Evolutionary conservation across 2,797 vertebrate species (phyloP), one percentile per base, ranked within the genome.

Genomic region (Chelidonichthys spinosus): DNA sequence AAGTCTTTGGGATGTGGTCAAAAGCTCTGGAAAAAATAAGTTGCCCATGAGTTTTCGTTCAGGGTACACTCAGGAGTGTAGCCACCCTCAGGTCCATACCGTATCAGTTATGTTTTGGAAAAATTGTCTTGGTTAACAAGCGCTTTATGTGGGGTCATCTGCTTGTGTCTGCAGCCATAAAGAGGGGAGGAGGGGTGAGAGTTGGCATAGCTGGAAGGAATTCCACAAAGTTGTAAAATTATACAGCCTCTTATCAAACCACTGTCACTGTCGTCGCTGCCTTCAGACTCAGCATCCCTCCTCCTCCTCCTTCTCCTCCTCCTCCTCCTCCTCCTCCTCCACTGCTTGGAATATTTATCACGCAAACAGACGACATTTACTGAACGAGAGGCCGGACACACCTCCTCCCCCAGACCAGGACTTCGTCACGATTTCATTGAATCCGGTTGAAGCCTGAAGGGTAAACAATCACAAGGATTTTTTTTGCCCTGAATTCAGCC

Each of bases 221-320:
- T 47, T 67, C n/a, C 35, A 18, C 42, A 36, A 7, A 59, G 67
- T 18, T 50, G 53, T 69, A 72, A 63, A 25, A 79, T 11, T 11
- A 44, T 55, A 43, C 18, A 25, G 4, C 18, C 42, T 55, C 47
- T 70, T 49, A 66, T 82, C 67, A 64, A 42, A 54, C 71, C 67
- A 42, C 63, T 39, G 43, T 43, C 33, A 59, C 17, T 52, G 1
- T 11, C 0, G 6, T 35, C 39, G 2, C 6, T 14, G 25, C 50
- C 46, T 35, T 49, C 6, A 42, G 11, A n/a, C 11, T 42, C 58
- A 33, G 32, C 1, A 0, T 6, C 42, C 55, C 6, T 33, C n/a
- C 15, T 35, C 7, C 52, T 13, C 35, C 44, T 33, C 7, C 52
- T 13, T 25, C 44, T 33, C 35, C 44, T 33, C n/a, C 15, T 35